Evolutionary conservation across 2,797 vertebrate genomes (phyloP), one percentile per base, ranked within the genome.

Genomic region (Schizothorax lantsangensis): DNA sequence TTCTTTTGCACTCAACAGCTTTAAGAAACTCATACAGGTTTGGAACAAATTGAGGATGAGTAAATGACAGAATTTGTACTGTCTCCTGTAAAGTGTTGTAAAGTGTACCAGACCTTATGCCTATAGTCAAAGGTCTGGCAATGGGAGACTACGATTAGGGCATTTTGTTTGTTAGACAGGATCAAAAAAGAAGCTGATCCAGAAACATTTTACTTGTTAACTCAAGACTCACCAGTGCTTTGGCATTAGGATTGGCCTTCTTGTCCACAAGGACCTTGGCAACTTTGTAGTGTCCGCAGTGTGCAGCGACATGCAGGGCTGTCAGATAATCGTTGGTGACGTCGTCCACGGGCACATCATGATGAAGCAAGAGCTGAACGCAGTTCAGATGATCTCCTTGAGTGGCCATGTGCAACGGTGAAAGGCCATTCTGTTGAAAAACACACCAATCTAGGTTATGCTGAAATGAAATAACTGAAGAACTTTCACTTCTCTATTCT

Each of bases 321-420:
- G 98, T 99, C 95, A 99, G 93, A 92, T 99, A 99, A 94, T 99
- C 98, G 5, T 99, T 98, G 90, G 98, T 99, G 92, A 99, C 97
- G 0, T 99, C 98, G 0, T 99, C 98, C 54, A 99, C 98, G 0
- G 98, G 98, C 84, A 97, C 97, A 0, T 97, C 97, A 86, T 99
- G 97, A 93, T 98, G 97, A 79, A 99, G 97, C 90, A 99, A 95
- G 86, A 99, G 96, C 93, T 99, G 97, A 79, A 99, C 98, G 26
- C 98, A 99, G 95, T 98, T 98, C 14, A 99, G 95, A 88, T 99
- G 98, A 91, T 99, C 98, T 47, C 98, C 98, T 91, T 99, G 98
- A 0, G 98, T 98, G 47, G 98, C 98, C 98, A 99, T 99, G 94
- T 99, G 98, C 87, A 99, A 90, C 0, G 98, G 98, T 84, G 98